Conservation (phyloP, 2,797 vertebrate genomes). For the Lagorchestes hirsutus region DNA sequence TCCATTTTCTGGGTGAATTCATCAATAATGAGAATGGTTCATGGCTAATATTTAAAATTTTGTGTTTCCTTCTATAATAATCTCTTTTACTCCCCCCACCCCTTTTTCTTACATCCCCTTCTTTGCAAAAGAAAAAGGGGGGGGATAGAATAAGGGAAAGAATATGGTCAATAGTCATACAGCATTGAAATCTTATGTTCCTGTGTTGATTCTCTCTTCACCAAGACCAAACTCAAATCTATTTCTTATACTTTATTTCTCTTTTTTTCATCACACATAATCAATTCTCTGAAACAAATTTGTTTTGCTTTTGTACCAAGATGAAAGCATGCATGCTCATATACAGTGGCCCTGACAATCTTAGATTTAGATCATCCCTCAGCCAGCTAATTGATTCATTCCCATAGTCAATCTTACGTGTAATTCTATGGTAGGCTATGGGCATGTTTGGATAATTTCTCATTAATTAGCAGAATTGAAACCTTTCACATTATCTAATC, state of each 20-base stretch:
- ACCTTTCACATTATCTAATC: not conserved
- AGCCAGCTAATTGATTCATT: not conserved
- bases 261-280: not conserved
- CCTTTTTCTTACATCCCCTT: not conserved
- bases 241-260: not conserved
- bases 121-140: not conserved
- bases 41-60: not conserved
- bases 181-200: not conserved
- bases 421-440: not conserved
- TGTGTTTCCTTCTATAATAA: not conserved
- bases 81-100: not conserved
- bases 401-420: not conserved
- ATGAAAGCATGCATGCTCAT: not conserved
- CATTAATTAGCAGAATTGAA: not conserved
- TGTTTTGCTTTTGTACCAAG: not conserved
- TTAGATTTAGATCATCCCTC: not conserved
- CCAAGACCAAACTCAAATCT: not conserved
- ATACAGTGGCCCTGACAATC: not conserved
- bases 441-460: not conserved
- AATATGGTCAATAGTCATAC: not conserved
- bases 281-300: not conserved
- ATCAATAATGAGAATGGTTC: not conserved
- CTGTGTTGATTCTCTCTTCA: not conserved
- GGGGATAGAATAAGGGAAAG: not conserved
- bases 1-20: not conserved